Evolutionary conservation across 92 coral and sea anemone genomes (phyloP).

Genomic region (Diadumene lineata): DNA sequence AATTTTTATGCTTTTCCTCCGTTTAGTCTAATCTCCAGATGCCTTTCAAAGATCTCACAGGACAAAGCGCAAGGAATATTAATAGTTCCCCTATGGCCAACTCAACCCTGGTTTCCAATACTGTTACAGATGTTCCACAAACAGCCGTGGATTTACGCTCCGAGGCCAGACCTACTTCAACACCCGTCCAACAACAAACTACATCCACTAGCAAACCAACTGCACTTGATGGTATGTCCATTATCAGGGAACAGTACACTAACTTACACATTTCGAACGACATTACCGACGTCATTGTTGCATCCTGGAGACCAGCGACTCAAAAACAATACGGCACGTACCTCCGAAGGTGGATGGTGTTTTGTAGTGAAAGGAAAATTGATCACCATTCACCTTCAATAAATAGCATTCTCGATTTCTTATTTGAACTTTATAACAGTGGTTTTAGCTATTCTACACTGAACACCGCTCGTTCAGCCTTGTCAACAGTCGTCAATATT

Average conservation of each 20-base stretch:
- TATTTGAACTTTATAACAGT: slow-evolving; percentile 27
- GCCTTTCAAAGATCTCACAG: slow-evolving; percentile 31
- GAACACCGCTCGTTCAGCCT: slow-evolving; percentile 64
- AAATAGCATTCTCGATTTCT: slow-evolving; percentile 37
- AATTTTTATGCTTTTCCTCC: slow-evolving; percentile 52
- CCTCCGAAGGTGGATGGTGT: slow-evolving; percentile 47
- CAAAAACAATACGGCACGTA: slow-evolving; percentile 53
- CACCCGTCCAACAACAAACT: slow-evolving; percentile 43
- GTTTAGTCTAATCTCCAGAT: slow-evolving; percentile 41
- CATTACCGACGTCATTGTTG: neutral
- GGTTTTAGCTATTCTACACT: slow-evolving; percentile 53
- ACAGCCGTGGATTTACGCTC: slow-evolving; percentile 40
- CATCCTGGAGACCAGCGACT: slow-evolving; percentile 12
- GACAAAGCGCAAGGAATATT: slow-evolving; percentile 48
- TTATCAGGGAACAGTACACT: neutral
- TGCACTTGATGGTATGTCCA: slow-evolving; percentile 6
- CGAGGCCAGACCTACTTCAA: slow-evolving; percentile 23
- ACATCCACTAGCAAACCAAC: slow-evolving; percentile 45
- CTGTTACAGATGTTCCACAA: slow-evolving; percentile 34
- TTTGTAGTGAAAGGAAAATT: slow-evolving; percentile 49
- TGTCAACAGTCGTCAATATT: slow-evolving; percentile 26
- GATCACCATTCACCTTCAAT: slow-evolving; percentile 44
- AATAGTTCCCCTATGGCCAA: slow-evolving; percentile 47
- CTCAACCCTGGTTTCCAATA: slow-evolving; percentile 43
- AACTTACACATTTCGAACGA: slow-evolving; percentile 1